Evolutionary conservation across 2,113 vertebrate species (phyloP).

Genomic region (Acrocephalus arundinaceus): DNA sequence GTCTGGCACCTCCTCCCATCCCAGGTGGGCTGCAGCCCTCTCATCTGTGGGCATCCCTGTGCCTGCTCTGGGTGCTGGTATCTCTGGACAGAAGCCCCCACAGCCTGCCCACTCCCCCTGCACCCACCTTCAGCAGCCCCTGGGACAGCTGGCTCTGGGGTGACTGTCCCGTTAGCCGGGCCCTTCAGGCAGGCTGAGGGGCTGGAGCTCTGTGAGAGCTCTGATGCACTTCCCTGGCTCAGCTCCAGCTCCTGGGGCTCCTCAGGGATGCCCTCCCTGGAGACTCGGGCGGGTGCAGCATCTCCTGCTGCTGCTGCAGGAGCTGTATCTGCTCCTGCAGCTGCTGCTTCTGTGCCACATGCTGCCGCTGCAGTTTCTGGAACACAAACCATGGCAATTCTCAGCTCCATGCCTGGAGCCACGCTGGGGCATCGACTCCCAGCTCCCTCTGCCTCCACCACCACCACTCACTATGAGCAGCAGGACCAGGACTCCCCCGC

Average conservation of each 20-base stretch:
- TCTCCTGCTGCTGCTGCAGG: constrained; percentile 57
- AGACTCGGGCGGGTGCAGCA: background rate
- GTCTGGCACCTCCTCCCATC: background rate
- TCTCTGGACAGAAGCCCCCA: background rate
- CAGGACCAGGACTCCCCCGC: constrained; percentile 81
- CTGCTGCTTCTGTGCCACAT: constrained; percentile 70
- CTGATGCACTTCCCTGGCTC: background rate
- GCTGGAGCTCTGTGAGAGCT: background rate
- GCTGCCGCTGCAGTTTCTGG: constrained; percentile 67
- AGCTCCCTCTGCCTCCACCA: background rate
- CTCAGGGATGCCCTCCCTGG: background rate
- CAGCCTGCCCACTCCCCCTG: background rate
- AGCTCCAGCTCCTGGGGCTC: background rate
- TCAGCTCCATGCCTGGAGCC: background rate
- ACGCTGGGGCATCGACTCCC: rapidly evolving
- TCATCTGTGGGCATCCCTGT: background rate
- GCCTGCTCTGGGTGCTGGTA: background rate
- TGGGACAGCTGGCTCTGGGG: background rate
- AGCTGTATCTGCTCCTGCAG: constrained; percentile 72
- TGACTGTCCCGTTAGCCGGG: background rate
- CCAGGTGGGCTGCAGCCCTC: background rate
- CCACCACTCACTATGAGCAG: constrained; percentile 71
- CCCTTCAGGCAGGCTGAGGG: background rate
- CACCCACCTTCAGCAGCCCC: constrained; percentile 29
- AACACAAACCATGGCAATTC: rapidly evolving